Evolutionary conservation across 2,888 invertebrate genomes (phyloP).

Genomic region (Chalcosyrphus nemorum): DNA sequence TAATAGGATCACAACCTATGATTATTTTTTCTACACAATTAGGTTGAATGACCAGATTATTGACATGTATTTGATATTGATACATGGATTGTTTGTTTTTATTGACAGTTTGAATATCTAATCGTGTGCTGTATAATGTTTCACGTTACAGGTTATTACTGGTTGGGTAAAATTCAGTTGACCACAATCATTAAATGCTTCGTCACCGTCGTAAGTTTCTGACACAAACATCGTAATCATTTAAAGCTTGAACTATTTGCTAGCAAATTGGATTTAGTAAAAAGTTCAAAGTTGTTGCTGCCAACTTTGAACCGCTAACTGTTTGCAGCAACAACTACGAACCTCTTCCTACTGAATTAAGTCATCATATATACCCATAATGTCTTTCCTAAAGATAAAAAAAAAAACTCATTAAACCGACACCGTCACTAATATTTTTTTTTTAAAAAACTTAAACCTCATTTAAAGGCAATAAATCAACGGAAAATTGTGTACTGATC

Average conservation of each 20-base stretch:
- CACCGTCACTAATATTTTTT: not conserved
- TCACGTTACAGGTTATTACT: not conserved
- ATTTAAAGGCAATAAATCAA: not conserved
- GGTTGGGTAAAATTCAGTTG: not conserved
- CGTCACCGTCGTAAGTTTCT: too few species aligned
- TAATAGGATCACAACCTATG: too few species aligned
- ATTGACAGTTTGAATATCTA: too few species aligned
- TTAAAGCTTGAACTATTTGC: too few species aligned
- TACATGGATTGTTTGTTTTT: not conserved
- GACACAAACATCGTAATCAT: too few species aligned
- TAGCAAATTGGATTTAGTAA: too few species aligned
- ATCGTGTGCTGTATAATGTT: not conserved
- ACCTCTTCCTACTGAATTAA: too few species aligned
- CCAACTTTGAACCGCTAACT: too few species aligned
- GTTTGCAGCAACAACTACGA: too few species aligned
- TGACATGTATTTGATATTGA: not conserved
- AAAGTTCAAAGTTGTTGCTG: too few species aligned
- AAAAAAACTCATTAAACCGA: not conserved
- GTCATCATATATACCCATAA: too few species aligned
- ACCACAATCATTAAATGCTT: too few species aligned
- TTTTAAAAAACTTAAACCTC: not conserved
- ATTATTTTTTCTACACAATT: not conserved
- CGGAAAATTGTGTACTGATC: not conserved
- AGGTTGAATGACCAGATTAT: not conserved
- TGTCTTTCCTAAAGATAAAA: not conserved